Base-by-base conservation (phyloP, 2,888 invertebrate species). In the Leistus spinibarbis region DNA sequence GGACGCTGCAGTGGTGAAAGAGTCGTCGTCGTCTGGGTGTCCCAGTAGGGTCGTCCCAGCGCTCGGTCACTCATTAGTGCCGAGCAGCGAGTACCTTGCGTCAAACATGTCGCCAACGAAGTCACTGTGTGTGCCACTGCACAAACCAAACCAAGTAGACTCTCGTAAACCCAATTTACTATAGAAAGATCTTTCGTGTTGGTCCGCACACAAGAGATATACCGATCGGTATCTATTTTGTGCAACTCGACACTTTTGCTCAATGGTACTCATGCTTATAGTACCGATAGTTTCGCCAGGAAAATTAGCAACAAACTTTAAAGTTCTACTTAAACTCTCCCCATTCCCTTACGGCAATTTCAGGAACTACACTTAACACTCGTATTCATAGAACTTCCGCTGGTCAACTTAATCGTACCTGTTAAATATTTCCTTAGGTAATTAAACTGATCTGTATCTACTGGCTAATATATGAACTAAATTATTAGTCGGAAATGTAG, bases 61-160 rank as follows among this genome's bases (percentile, higher is more conserved):
- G 83, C 74, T 79, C 74, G 79, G 77, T 78, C 78, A 77, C 83
- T 84, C 84, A 84, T 85, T 85, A 85, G 84, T 81, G 81, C 79
- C 78, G 78, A 78, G 79, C 78, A 79, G 78, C 7, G 40, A 40
- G 13, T 40, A 40, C 40, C 79, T 80, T 79, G 80, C 81, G 81
- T 81, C 81, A 80, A 80, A 79, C 80, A 78, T 79, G 76, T 77
- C 77, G 75, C 77, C 78, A 77, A 82, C 81, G 81, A 82, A 81
- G 79, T 82, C 81, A 78, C 77, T 76, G 77, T 76, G 77, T 76
- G 76, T 75, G 71, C 67, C 77, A 77, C 77, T 77, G 71, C 77
- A 69, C 78, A 79, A 80, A 78, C 70, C 77, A 78, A 81, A 81
- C 80, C 80, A 40, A 10, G 10, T 10, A 3, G 81, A 77, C 78